Percentiles rank a stretch among this genome's conserved stretches.
phyloP scores from a whole-genome alignment of 2,113 vertebrate species.

The Podiceps cristatus region DNA sequence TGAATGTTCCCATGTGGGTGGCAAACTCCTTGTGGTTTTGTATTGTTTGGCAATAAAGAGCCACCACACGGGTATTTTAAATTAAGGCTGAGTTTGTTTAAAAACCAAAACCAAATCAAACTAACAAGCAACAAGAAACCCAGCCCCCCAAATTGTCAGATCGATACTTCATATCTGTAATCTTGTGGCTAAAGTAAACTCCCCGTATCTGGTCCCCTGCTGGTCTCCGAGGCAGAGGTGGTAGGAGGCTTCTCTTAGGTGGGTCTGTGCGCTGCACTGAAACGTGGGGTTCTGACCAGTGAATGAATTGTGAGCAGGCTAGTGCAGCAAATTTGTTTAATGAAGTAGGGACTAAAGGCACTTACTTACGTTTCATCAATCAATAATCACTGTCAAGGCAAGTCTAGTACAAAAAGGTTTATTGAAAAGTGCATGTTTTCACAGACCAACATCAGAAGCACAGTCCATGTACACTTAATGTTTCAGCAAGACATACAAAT shows the following conservation, averaged over 20 bases:
- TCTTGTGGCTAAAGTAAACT: neutral
- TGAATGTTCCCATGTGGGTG: neutral
- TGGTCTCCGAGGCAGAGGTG: neutral
- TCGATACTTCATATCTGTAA: fast-evolving
- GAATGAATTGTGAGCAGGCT: neutral
- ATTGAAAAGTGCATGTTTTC: conserved; percentile 79
- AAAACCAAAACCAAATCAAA: neutral
- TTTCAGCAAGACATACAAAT: conserved; percentile 76
- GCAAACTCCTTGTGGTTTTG: neutral
- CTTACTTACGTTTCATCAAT: neutral
- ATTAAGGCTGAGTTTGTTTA: neutral
- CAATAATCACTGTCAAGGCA: neutral
- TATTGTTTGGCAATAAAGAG: neutral
- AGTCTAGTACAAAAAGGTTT: conserved; percentile 75
- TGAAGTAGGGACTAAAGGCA: neutral
- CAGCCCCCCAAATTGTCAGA: neutral
- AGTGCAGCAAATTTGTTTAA: neutral
- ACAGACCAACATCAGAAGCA: conserved; percentile 72
- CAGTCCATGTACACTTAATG: conserved; percentile 69
- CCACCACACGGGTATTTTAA: neutral
- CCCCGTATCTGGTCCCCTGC: neutral
- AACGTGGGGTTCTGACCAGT: neutral
- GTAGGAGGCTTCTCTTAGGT: neutral
- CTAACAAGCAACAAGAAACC: neutral
- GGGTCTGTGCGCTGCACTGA: no score